A percentile compares a stretch with the other conserved stretches of the same genome.
Evolutionary conservation across 2,113 vertebrate genomes (phyloP).

Genomic region (Amia ocellicauda): DNA sequence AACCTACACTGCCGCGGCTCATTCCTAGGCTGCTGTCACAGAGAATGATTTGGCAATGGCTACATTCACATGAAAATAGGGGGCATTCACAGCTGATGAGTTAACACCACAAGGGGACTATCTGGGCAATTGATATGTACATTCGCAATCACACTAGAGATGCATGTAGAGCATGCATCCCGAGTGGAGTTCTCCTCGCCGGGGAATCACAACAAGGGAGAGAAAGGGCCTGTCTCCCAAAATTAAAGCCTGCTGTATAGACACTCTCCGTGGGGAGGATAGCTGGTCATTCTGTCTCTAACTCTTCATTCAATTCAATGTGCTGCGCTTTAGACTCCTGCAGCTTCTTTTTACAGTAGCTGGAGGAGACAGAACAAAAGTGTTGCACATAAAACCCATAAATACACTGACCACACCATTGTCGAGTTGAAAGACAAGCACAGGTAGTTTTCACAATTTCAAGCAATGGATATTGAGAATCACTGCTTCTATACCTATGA

Average conservation of each 20-base stretch:
- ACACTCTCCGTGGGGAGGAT: background rate
- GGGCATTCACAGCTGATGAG: background rate
- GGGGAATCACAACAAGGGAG: background rate
- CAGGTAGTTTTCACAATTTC: conserved; percentile 48
- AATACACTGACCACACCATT: conserved; percentile 40
- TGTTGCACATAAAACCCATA: conserved; percentile 45
- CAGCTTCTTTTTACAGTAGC: conserved; percentile 24
- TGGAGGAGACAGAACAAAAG: conserved; percentile 40
- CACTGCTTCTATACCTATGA: conserved; percentile 50
- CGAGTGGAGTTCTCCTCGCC: background rate
- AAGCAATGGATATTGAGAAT: conserved; percentile 39
- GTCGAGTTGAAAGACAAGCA: conserved; percentile 40
- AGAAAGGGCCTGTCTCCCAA: background rate
- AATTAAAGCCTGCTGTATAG: background rate
- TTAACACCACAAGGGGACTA: conserved; percentile 27
- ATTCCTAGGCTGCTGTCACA: conserved; percentile 18
- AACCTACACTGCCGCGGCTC: conserved; percentile 30
- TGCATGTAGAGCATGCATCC: background rate
- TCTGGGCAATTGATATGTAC: conserved; percentile 17
- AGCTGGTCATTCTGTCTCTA: conserved; percentile 11
- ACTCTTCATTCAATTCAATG: conserved; percentile 2
- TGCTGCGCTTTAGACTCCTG: conserved; percentile 23
- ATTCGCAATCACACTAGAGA: conserved; percentile 6
- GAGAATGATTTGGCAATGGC: conserved; percentile 24
- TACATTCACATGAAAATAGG: conserved; percentile 30